A percentile compares a stretch with the other conserved stretches of the same genome.
phyloP scores from a whole-genome alignment of 2,797 vertebrate species.

The Enteromius viviparus region DNA sequence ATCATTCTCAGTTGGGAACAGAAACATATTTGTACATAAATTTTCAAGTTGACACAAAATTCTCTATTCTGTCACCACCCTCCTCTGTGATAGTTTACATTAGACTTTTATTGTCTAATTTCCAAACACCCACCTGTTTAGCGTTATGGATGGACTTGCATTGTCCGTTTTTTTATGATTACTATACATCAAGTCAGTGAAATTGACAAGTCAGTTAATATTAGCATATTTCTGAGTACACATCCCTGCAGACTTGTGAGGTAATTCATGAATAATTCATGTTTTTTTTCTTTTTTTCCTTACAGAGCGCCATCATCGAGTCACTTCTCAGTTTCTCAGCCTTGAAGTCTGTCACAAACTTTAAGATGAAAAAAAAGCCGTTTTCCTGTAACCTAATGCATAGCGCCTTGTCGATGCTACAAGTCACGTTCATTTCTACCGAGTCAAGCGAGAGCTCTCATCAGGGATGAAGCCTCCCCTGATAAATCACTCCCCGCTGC shows the following conservation, averaged over 20 bases:
- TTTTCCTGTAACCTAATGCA: slow-evolving; percentile 15
- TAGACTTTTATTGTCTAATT: slow-evolving; percentile 26
- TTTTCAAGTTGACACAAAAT: neutral
- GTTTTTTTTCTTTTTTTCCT: neutral
- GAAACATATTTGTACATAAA: neutral
- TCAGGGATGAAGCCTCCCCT: slow-evolving; percentile 57
- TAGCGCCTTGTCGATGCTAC: neutral
- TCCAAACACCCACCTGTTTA: slow-evolving; percentile 23
- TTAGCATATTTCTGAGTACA: slow-evolving; percentile 41
- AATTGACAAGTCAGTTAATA: slow-evolving; percentile 46
- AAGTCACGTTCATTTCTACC: slow-evolving; percentile 4
- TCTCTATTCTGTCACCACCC: neutral
- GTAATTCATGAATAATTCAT: slow-evolving; percentile 38
- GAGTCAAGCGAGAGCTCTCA: slow-evolving; percentile 36
- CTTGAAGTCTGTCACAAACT: slow-evolving; percentile 34
- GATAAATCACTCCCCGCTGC: slow-evolving; percentile 50
- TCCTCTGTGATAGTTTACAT: neutral
- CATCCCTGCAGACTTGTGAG: slow-evolving; percentile 14
- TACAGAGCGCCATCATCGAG: slow-evolving; percentile 4
- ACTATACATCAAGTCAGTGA: slow-evolving; percentile 41
- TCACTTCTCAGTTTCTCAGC: slow-evolving; percentile 34
- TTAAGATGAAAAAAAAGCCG: slow-evolving; percentile 14
- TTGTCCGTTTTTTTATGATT: slow-evolving; percentile 36
- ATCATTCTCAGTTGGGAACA: neutral
- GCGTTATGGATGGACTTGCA: slow-evolving; percentile 15